A percentile compares a stretch with the other conserved stretches of the same genome.
Evolutionary conservation across 1,140 invertebrate species (phyloP).

Genomic region (Drosophila lowei): DNA sequence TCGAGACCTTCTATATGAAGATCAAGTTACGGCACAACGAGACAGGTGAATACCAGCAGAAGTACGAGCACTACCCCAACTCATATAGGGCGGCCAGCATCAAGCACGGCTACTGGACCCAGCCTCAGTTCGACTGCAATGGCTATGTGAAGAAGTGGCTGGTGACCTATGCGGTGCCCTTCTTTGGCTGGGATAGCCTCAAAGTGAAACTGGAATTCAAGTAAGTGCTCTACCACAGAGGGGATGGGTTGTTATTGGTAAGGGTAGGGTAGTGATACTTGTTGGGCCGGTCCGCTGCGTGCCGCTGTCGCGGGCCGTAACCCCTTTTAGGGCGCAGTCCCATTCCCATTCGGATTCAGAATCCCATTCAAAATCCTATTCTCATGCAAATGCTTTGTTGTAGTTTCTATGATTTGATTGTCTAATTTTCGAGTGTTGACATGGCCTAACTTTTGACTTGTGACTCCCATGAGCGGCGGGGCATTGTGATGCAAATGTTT

Average conservation of each 20-base stretch:
- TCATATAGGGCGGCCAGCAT: slow-evolving; percentile 94
- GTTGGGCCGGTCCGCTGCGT: slow-evolving; percentile 66
- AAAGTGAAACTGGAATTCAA: slow-evolving; percentile 96
- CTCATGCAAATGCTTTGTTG: slow-evolving; percentile 61
- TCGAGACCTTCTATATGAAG: slow-evolving; percentile 96
- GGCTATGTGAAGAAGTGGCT: slow-evolving; percentile 97
- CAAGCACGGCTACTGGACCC: slow-evolving; percentile 95
- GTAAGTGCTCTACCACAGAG: slow-evolving; percentile 84
- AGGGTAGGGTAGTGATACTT: slow-evolving; percentile 2
- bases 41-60: slow-evolving; percentile 90
- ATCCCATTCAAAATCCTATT: slow-evolving; percentile 28
- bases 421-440: slow-evolving; percentile 77
- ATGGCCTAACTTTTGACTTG: slow-evolving; percentile 65
- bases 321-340: slow-evolving; percentile 54
- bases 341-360: slow-evolving; percentile 27
- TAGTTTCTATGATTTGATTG: slow-evolving; percentile 51
- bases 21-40: slow-evolving; percentile 96
- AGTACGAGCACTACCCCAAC: slow-evolving; percentile 95
- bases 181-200: slow-evolving; percentile 98
- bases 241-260: slow-evolving; percentile 8
- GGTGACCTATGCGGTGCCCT: slow-evolving; percentile 96
- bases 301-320: slow-evolving; percentile 62
- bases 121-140: slow-evolving; percentile 97
- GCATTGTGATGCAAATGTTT: slow-evolving; percentile 68
- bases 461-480: slow-evolving; percentile 20